phyloP scores from a whole-genome alignment of 2,888 invertebrate species.

The Pollenia amentaria region DNA sequence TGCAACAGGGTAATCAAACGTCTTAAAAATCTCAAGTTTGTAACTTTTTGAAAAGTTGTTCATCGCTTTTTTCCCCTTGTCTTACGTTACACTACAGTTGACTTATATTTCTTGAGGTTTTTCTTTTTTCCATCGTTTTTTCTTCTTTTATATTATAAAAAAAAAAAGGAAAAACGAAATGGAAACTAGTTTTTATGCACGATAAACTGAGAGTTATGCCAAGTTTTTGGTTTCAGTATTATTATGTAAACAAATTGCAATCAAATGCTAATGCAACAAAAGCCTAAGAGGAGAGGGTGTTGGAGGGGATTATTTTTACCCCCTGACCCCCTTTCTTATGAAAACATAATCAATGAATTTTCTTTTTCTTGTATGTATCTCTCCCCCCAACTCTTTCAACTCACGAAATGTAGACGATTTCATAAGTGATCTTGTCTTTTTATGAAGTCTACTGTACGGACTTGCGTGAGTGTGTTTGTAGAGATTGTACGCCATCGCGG shows the following conservation, averaged over 20 bases:
- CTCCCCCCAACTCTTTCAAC: too few relatives aligned
- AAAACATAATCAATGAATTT: conserved; percentile 47
- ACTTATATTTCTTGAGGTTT: conserved; percentile 55
- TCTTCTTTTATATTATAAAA: conserved; percentile 11
- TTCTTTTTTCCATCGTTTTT: conserved; percentile 17
- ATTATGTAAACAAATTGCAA: conserved; percentile 60
- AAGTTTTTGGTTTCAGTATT: conserved; percentile 16
- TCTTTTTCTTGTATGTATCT: conserved; percentile 12
- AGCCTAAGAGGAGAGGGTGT: not conserved
- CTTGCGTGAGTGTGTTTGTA: not conserved
- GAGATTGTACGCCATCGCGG: conserved; percentile 67
- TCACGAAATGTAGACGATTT: conserved; percentile 43
- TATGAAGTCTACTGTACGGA: conserved; percentile 1
- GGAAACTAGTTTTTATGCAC: conserved; percentile 68
- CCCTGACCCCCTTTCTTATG: conserved; percentile 36
- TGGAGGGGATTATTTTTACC: conserved; percentile 2
- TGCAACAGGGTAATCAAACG: not conserved
- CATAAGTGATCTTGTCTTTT: conserved; percentile 72
- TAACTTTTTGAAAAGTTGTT: not conserved
- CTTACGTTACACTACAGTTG: conserved; percentile 42
- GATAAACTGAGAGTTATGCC: conserved; percentile 69
- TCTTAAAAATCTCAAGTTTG: not conserved
- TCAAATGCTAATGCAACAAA: not conserved
- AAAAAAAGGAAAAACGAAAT: conserved; percentile 40
- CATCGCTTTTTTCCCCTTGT: not conserved